Conservation (phyloP, 1,140 invertebrate genomes). For the Coelopa frigida region DNA sequence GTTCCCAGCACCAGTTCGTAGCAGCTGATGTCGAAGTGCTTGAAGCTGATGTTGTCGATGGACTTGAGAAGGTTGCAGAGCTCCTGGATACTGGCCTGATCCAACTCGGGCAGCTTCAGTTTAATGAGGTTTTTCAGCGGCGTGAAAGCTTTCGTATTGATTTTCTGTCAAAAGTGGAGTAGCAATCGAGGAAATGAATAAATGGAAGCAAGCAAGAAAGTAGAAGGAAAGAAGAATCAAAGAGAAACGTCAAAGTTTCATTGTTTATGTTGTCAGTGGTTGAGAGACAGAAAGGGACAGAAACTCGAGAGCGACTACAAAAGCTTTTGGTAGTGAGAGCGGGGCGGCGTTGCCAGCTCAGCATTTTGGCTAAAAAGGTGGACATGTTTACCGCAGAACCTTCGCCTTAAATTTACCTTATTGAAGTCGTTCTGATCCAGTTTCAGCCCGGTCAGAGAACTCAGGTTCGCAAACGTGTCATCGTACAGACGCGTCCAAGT, state of each 20-base stretch:
- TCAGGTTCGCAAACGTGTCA: slow-evolving; percentile 46
- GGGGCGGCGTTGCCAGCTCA: slow-evolving; percentile 2
- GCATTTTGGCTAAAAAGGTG: not conserved
- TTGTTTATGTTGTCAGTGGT: not conserved
- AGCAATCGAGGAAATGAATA: not conserved
- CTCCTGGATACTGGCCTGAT: slow-evolving; percentile 27
- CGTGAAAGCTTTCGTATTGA: slow-evolving; percentile 41
- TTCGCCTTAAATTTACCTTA: slow-evolving; percentile 32
- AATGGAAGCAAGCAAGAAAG: not conserved
- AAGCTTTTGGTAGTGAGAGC: no score
- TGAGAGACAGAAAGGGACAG: not conserved
- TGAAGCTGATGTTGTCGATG: slow-evolving; percentile 40
- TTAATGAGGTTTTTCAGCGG: slow-evolving; percentile 36
- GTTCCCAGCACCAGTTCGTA: slow-evolving; percentile 34
- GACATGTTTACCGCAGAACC: not conserved
- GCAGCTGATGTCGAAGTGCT: slow-evolving; percentile 36
- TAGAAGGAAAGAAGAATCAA: not conserved
- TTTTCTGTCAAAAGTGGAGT: slow-evolving; percentile 33
- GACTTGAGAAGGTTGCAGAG: slow-evolving; percentile 32
- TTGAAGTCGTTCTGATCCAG: slow-evolving; percentile 45
- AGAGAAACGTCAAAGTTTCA: slow-evolving; percentile 10
- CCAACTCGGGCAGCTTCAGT: slow-evolving; percentile 36
- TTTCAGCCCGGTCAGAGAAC: slow-evolving; percentile 41
- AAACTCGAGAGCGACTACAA: no score
- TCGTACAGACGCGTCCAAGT: slow-evolving; percentile 35